These are phyloP conservation scores for Mimumesa dahlbomi DNA, from an alignment of 2,888 invertebrate genomes.

Conservation along the genomic window DNA sequence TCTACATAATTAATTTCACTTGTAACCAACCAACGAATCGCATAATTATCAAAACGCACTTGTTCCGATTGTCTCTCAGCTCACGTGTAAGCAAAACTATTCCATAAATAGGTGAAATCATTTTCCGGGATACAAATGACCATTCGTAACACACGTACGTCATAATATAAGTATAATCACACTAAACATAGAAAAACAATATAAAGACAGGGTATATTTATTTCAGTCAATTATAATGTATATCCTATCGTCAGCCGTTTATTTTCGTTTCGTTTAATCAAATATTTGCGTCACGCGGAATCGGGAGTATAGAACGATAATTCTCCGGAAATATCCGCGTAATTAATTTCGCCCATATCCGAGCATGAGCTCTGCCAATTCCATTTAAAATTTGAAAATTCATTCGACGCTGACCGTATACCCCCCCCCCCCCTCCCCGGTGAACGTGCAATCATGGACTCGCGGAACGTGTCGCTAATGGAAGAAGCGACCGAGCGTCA, in stretches of 20 bases:
- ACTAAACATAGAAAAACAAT: too few relatives aligned
- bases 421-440: too few relatives aligned
- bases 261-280: conserved; percentile 3
- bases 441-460: conserved; percentile 7
- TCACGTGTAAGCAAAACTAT: too few relatives aligned
- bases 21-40: not conserved
- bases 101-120: too few relatives aligned
- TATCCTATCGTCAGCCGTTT: too few relatives aligned
- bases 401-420: conserved; percentile 17
- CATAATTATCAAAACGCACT: too few relatives aligned
- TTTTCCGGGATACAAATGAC: too few relatives aligned
- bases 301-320: not conserved
- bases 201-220: too few relatives aligned
- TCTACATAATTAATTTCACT: conserved; percentile 25
- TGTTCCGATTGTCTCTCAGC: too few relatives aligned
- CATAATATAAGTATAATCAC: too few relatives aligned
- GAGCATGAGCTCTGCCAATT: conserved; percentile 27
- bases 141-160: too few relatives aligned
- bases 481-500: conserved; percentile 44
- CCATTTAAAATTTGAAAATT: conserved; percentile 50
- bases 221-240: too few relatives aligned
- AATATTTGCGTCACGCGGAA: not conserved
- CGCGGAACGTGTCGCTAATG: conserved; percentile 34
- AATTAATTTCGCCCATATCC: conserved; percentile 44
- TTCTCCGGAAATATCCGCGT: conserved; percentile 4